These are phyloP conservation scores for Cairina moschata DNA, from an alignment of 2,113 vertebrate genomes.

Conservation along the genomic window DNA sequence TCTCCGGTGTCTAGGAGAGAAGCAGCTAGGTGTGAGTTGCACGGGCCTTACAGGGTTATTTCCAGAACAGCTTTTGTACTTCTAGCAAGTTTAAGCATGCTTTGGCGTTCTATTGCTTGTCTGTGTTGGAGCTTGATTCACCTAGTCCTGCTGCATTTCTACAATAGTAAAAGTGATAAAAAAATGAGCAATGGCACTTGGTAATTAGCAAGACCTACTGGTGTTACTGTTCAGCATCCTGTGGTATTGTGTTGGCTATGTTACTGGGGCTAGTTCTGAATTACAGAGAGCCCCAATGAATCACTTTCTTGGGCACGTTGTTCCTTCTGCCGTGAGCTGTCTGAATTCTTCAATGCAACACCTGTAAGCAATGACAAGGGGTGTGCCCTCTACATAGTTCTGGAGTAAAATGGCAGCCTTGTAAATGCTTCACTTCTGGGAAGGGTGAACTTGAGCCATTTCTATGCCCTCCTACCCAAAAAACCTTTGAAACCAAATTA, in stretches of 20 bases:
- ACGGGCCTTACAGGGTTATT: neutral
- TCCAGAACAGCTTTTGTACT: neutral
- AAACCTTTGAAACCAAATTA: neutral
- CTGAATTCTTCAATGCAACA: neutral
- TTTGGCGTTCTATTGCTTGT: neutral
- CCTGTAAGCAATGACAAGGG: neutral
- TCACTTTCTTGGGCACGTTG: neutral
- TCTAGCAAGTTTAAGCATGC: fast-evolving
- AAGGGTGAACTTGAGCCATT: neutral
- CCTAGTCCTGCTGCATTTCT: neutral
- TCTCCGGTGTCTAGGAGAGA: neutral
- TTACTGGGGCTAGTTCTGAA: neutral
- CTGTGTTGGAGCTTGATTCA: neutral
- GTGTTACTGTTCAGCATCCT: neutral
- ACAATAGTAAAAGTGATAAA: neutral
- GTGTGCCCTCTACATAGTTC: neutral
- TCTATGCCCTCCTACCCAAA: no score
- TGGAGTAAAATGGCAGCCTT: neutral
- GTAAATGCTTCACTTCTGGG: neutral
- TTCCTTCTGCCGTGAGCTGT: neutral
- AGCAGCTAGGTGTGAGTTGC: neutral
- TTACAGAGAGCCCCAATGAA: neutral
- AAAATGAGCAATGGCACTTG: neutral
- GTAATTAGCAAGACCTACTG: neutral
- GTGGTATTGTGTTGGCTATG: neutral